Evolutionary conservation across 1,140 invertebrate species (phyloP).

Genomic region (Adoxophyes honmai): DNA sequence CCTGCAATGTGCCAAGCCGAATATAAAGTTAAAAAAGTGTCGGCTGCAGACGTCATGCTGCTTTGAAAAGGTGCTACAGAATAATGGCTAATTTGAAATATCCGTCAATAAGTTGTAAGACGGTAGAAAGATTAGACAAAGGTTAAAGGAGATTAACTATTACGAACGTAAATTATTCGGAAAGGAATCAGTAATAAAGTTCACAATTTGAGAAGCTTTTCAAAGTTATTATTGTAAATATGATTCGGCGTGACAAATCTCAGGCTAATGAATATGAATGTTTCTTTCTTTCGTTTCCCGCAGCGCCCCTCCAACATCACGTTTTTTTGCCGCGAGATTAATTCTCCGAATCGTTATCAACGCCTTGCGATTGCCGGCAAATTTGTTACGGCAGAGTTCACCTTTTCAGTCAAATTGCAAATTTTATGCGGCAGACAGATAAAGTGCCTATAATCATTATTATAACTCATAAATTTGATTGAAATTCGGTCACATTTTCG

Average conservation of each 20-base stretch:
- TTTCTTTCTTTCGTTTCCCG: constrained; percentile 34
- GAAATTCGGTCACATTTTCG: constrained; percentile 74
- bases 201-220: too few species aligned
- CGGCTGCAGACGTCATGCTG: constrained; percentile 5
- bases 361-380: constrained; percentile 68
- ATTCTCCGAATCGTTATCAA: constrained; percentile 71
- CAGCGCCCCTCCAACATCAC: constrained; percentile 35
- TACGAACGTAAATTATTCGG: too few species aligned
- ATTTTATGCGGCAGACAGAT: constrained; percentile 65
- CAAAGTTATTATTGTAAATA: constrained; percentile 1
- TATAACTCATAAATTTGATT: constrained; percentile 76
- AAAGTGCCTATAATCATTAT: constrained; percentile 75
- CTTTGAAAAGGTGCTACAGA: background rate
- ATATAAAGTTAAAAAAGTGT: background rate
- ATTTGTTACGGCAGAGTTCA: constrained; percentile 72
- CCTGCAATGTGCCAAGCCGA: background rate
- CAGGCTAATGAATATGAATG: constrained; percentile 30
- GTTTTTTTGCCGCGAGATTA: constrained; percentile 64
- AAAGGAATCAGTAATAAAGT: too few species aligned
- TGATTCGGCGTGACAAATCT: background rate
- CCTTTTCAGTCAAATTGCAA: constrained; percentile 73
- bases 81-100: too few species aligned
- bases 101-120: background rate
- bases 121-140: too few species aligned
- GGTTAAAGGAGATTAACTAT: too few species aligned